phyloP scores from a whole-genome alignment of 2,888 invertebrate species.

The Noctua pronuba region DNA sequence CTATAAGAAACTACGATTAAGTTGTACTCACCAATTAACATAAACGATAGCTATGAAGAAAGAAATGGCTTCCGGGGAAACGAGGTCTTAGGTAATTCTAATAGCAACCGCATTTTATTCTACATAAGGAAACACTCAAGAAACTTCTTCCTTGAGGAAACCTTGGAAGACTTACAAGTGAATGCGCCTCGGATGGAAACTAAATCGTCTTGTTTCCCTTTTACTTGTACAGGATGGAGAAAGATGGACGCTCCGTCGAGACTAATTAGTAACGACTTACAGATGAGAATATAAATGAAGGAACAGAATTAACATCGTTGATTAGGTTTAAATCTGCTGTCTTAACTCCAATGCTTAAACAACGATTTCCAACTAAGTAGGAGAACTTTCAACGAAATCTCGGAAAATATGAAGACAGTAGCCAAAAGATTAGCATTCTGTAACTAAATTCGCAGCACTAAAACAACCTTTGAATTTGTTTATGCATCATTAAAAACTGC shows the following conservation, averaged over 20 bases:
- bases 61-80: conserved; percentile 45
- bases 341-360: background rate
- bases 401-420: background rate
- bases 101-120: conserved; percentile 35
- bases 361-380: background rate
- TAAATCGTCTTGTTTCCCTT: conserved; percentile 30
- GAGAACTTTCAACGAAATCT: background rate
- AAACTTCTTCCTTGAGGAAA: conserved; percentile 43
- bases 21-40: conserved; percentile 30
- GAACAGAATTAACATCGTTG: conserved; percentile 25
- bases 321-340: conserved; percentile 34
- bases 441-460: background rate
- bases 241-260: conserved; percentile 15
- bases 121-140: conserved; percentile 33
- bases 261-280: conserved; percentile 45
- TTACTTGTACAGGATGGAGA: conserved; percentile 29
- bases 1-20: conserved; percentile 28
- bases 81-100: conserved; percentile 35
- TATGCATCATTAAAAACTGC: conserved; percentile 21
- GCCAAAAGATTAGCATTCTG: background rate
- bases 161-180: conserved; percentile 37
- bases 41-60: conserved; percentile 26
- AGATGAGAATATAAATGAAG: conserved; percentile 50
- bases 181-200: conserved; percentile 38
- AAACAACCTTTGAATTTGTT: conserved; percentile 10